Conservation (phyloP, 1,140 invertebrate genomes). For the Yoshiicerus persimilis region DNA sequence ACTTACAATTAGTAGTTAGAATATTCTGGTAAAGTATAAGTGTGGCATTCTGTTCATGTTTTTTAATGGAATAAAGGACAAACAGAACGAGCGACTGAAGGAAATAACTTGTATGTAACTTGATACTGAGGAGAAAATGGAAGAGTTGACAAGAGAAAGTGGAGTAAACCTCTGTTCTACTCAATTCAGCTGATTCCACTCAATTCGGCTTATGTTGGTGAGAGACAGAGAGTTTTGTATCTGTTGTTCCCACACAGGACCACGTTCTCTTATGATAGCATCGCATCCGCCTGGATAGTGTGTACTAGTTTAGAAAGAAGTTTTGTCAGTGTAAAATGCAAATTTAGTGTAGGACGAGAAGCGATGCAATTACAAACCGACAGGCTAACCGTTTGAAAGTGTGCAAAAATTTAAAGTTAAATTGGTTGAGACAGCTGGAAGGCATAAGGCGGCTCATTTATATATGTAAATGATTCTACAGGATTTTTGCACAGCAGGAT, state of each 20-base stretch:
- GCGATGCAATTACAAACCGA: constrained; percentile 3
- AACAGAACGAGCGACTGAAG: background rate
- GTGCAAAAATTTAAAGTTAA: constrained; percentile 18
- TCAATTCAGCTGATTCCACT: background rate
- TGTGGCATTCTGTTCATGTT: background rate
- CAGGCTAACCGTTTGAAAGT: constrained; percentile 6
- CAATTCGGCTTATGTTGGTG: background rate
- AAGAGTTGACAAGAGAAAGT: background rate
- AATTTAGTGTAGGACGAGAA: background rate
- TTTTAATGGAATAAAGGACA: background rate
- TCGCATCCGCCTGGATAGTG: background rate
- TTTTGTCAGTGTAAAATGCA: constrained; percentile 4
- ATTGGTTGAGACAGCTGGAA: constrained; percentile 3
- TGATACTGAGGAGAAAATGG: background rate
- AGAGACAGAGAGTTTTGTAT: background rate
- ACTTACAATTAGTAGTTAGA: background rate
- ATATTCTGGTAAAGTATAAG: background rate
- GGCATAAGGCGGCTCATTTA: background rate
- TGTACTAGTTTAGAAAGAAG: background rate
- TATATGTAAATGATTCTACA: background rate
- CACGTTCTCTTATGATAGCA: background rate
- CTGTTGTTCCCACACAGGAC: background rate
- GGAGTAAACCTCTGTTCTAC: background rate
- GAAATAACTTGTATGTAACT: background rate
- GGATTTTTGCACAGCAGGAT: background rate